Base-by-base conservation (phyloP, 2,113 vertebrate species). In the Spilogale gracilis region DNA sequence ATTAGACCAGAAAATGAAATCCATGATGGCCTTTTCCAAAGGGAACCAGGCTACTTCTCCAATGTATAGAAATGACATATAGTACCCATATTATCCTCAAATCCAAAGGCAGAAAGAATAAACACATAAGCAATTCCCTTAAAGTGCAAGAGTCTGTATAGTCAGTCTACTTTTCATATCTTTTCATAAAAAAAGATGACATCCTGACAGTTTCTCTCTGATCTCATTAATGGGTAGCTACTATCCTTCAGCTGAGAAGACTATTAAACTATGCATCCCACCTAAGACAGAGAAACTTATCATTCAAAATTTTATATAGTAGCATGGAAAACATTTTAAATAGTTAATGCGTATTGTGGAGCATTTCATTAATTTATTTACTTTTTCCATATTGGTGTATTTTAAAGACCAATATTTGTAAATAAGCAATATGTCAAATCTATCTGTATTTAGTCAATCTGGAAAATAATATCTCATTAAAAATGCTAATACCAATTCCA, bases 401-500 rank as follows among this genome's bases (percentile, higher is more conserved):
- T 94, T 78, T 94, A 94, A 95, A 82, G 54, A 78, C 4, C 16
- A 85, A 9, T 85, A 78, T 54, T 90, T 88, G 30, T 63, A 91
- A 89, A 58, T 58, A 97, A 71, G 74, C 12, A 98, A 94, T 89
- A 92, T 94, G 98, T 98, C 45, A 97, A 98, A 95, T 98, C 97
- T 97, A 94, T 97, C 85, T 96, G 94, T 52, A 96, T 79, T 93
- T 95, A 97, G 94, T 54, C 67, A 97, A 82, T 94, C 88, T 98
- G 63, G 92, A 89, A 98, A 71, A 98, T 69, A 95, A 97, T 12
- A 97, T 90, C 90, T 81, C 93, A 98, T 94, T 98, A 97, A 98
- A 93, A 98, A 98, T 96, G 92, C 83, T 98, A 98, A 97, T 96
- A 91, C 17, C 27, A 88, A 98, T 98, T 98, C 60, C 93, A 97